Conservation (phyloP, 2,113 vertebrate genomes). For the Trochalopteron elliotii region DNA sequence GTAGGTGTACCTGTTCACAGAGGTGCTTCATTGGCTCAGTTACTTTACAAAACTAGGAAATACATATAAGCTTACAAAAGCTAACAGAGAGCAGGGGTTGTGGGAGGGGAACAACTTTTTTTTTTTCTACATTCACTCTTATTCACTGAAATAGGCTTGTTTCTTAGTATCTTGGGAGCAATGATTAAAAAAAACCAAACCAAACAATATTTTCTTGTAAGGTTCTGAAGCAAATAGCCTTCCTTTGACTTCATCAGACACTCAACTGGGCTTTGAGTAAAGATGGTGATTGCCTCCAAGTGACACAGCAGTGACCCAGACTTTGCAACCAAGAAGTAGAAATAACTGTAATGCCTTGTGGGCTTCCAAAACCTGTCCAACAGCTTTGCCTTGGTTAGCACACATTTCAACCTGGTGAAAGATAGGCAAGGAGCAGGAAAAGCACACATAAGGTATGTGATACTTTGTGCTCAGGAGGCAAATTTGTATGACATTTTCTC, state of each 20-base stretch:
- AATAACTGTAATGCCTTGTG: background rate
- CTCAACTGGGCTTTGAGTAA: background rate
- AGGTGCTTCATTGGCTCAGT: background rate
- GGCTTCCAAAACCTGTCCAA: background rate
- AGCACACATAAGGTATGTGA: background rate
- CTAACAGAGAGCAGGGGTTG: background rate
- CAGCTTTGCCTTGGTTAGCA: background rate
- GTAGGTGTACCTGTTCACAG: background rate
- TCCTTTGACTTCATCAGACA: background rate
- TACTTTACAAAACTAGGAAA: background rate
- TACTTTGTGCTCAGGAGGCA: background rate
- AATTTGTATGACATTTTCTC: conserved; percentile 30
- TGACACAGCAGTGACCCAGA: background rate
- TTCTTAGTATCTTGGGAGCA: background rate
- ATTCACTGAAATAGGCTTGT: background rate
- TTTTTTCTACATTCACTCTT: background rate
- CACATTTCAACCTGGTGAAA: background rate
- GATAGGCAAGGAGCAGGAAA: background rate
- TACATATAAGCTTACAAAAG: background rate
- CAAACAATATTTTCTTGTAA: background rate
- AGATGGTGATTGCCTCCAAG: background rate
- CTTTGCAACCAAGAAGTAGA: background rate
- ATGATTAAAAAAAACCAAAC: background rate
- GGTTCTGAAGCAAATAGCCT: background rate
- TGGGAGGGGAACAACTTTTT: background rate